Base-by-base conservation (phyloP, 2,888 invertebrate genomes). In the Diarsia dahlii region DNA sequence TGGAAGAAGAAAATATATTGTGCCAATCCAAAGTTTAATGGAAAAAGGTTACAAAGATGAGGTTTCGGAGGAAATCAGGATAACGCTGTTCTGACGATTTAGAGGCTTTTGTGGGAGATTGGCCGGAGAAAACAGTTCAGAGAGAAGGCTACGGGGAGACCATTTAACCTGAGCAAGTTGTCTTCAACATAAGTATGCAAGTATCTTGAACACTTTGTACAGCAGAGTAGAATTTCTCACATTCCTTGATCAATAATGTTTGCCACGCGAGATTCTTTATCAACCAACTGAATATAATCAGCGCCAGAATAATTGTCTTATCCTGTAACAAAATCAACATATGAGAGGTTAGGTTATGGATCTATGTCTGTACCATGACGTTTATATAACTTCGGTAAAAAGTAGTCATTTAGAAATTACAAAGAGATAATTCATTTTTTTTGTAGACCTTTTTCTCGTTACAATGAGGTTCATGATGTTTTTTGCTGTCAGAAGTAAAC, bases 201-300 rank as follows among this genome's bases (percentile, higher is more conserved):
- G 34, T 45, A 20, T 81, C 68, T 52, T 75, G 84, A 64, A 56
- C 64, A 5, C 45, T 71, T 50, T 74, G 39, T 9, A 74, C 12
- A 3, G 75, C 65, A 39, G 56, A 20, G 50, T 84, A 84, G 23
- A 84, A 75, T 13, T 73, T 78, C 52, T 84, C 84, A 10, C 71
- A 81, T n/a, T 46, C 18, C 1, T 39, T 6, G 6, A 48, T 56
- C 1, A 84, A 13, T 34, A 76, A 23, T 45, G 20, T 60, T 52
- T 62, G 64, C 10, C 54, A n/a, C 1, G 34, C 9, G 0, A 72
- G 60, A n/a, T 58, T 28, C 23, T 76, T 84, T 2, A 72, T 10
- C 18, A 76, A 0, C 76, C 72, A 84, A 9, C 23, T 4, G 13
- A 56, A 56, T 34, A 60, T 34, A 5, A 34, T 5, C 4, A 60